These are phyloP conservation scores for Branchellion lobata DNA, from an alignment of 2,888 invertebrate genomes.

Conservation along the genomic window DNA sequence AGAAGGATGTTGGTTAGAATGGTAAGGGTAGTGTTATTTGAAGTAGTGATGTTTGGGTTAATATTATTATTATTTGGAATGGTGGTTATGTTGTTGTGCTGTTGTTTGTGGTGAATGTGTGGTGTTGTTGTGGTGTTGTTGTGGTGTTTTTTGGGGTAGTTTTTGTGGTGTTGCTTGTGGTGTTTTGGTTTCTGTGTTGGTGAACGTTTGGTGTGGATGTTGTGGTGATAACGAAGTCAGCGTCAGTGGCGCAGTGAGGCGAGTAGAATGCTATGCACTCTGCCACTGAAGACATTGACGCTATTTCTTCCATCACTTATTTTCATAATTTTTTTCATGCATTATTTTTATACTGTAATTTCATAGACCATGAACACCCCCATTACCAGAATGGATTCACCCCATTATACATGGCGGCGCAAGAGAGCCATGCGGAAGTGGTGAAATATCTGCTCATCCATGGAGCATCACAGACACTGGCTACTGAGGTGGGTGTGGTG, in stretches of 20 bases:
- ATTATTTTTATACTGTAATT: too few relatives aligned
- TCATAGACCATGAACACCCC: too few relatives aligned
- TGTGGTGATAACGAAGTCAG: background rate
- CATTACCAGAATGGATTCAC: conserved; percentile 49
- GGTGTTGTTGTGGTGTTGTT: background rate
- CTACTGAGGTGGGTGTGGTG: conserved; percentile 75
- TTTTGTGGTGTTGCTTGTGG: background rate
- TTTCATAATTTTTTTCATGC: too few relatives aligned
- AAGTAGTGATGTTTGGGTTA: background rate
- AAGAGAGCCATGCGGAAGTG: conserved; percentile 60
- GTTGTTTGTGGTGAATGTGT: background rate
- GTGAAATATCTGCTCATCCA: conserved; percentile 88
- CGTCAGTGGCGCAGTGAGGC: too few relatives aligned
- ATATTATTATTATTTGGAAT: too few relatives aligned
- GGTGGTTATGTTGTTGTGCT: too few relatives aligned
- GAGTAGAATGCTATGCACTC: too few relatives aligned
- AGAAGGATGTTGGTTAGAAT: background rate
- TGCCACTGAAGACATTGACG: too few relatives aligned
- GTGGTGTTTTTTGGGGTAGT: background rate
- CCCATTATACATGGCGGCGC: conserved; percentile 94
- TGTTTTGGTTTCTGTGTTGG: background rate
- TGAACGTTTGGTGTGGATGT: background rate
- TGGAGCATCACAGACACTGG: conserved; percentile 95
- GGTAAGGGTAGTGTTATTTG: background rate
- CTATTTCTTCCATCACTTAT: too few relatives aligned